Evolutionary conservation across 2,113 vertebrate species (phyloP), one percentile per base, ranked within the genome.

Genomic region (Toxostoma redivivum): DNA sequence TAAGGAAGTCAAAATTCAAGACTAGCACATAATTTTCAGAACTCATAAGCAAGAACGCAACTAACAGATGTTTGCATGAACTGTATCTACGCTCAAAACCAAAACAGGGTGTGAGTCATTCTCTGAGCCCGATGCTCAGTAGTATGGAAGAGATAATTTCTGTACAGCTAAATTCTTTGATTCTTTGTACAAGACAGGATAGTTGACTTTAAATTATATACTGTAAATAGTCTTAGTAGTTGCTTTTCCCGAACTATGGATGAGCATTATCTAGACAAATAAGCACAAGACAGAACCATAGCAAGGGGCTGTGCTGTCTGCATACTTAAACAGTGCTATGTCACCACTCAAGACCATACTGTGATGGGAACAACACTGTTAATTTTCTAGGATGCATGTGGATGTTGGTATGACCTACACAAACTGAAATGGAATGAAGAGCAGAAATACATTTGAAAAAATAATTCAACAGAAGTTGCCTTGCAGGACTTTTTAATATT

Each of bases 261-360:
- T 57, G 31, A 91, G 9, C 14, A 82, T 67, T 80, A 79, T 42
- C 15, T 51, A 47, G 14, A 62, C 53, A 93, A 93, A 57, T n/a
- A 57, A 85, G 15, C 10, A 23, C 20, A 1, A 2, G 30, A 81
- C 14, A 92, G 76, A 78, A 74, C 45, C 70, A 57, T 11, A 30
- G 11, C 45, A 76, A 76, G 17, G 10, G 28, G 40, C 45, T 69
- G n/a, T 60, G 58, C n/a, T 56, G 62, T 21, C 71, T 80, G 31
- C 0, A 0, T 64, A 37, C 11, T 51, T 51, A 67, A 90, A 30
- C 23, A 45, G n/a, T 5, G 12, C 11, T 61, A 45, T 7, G 7
- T 33, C 76, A 65, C 15, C 4, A 15, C 50, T 65, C n/a, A 69
- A 72, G 69, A 42, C 18, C 38, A 48, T 31, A 45, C 35, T 38